Evolutionary conservation across 2,113 vertebrate genomes (phyloP), one percentile per base, ranked within the genome.

Genomic region (Hippocampus abdominalis): DNA sequence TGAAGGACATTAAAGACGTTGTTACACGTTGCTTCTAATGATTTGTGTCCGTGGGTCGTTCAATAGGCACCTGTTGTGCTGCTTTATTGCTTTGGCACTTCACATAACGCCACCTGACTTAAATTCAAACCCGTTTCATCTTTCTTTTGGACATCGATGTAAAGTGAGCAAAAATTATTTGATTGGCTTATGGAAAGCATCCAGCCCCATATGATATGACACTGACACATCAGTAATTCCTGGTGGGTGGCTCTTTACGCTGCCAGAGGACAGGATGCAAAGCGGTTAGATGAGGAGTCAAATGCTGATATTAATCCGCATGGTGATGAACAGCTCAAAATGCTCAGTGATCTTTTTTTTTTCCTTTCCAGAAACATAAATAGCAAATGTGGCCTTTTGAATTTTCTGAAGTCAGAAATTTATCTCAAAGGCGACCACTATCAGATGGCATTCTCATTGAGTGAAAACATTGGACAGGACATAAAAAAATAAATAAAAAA

Each of bases 301-400:
- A n/a, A 59, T 53, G 21, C 70, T 82, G 57, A 74, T 29, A 36
- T 72, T 68, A 71, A 64, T 65, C 16, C 21, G 10, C 6, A 36
- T 20, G 46, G 18, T 66, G 57, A 70, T 60, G 18, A 72, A 44
- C 53, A 63, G 59, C 39, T 20, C n/a, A 5, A 18, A 21, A 29
- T 15, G 16, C n/a, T 42, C 3, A 51, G 49, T 25, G 56, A 16
- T 61, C 36, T 25, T 44, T 23, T 49, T 29, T 29, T 29, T 32
- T 5, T 6, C 2, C 29, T 32, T 32, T 6, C 5, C 32, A 36
- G 32, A 36, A 64, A 60, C 63, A 64, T 4, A 4, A 53, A 27
- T 8, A 10, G 16, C 16, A 64, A 15, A 20, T 44, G 15, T 71
- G 54, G 27, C 15, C 8, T 0, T 54, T 29, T 8, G 23, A 5